Evolutionary conservation across 1,140 invertebrate genomes (phyloP).

Genomic region (Ericerus pela): DNA sequence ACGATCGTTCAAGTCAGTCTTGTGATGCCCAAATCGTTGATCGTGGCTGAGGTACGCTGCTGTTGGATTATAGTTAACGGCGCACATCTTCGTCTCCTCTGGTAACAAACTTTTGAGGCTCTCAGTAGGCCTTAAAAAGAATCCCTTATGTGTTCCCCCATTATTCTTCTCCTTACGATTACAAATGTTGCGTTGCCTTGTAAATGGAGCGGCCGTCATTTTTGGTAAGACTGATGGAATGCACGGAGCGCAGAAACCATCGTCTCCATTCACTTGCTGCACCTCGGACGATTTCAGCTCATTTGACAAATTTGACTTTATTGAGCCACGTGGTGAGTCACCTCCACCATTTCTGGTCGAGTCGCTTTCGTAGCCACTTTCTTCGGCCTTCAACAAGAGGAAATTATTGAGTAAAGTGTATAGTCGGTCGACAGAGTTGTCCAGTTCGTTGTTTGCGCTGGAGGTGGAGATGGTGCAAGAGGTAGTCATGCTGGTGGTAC

Average conservation of each 20-base stretch:
- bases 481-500: no score
- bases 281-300: background rate
- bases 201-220: background rate
- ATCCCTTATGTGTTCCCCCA: no score
- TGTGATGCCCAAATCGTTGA: no score
- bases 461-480: background rate
- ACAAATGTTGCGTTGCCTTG: slow-evolving; percentile 1
- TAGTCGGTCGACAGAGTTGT: slow-evolving; percentile 25
- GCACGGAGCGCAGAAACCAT: background rate
- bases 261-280: background rate
- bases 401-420: slow-evolving; percentile 34
- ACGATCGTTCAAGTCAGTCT: no score
- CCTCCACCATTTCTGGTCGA: slow-evolving; percentile 39
- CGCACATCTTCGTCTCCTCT: no score
- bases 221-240: background rate
- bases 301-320: slow-evolving; percentile 25
- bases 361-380: slow-evolving; percentile 49
- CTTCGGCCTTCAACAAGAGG: slow-evolving; percentile 37
- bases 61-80: no score
- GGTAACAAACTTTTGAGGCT: no score
- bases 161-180: background rate
- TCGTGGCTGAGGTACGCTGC: no score
- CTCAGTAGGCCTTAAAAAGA: no score
- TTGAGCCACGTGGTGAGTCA: slow-evolving; percentile 34
- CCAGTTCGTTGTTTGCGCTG: background rate